These are phyloP conservation scores for Ochotona curzoniae DNA, from an alignment of 2,113 vertebrate species.

Conservation along the genomic window DNA sequence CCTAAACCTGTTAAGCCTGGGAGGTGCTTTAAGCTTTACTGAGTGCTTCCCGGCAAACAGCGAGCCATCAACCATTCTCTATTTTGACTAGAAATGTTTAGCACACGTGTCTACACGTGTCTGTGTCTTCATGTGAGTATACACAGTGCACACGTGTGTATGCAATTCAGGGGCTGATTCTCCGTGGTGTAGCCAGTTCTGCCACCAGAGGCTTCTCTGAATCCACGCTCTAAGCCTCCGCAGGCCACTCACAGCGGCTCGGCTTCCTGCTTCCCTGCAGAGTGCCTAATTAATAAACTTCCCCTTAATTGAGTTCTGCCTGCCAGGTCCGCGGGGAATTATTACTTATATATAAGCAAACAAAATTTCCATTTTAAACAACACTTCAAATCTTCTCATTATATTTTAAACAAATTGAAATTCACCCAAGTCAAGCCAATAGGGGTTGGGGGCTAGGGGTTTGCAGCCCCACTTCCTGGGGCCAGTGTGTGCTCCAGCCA, in stretches of 20 bases:
- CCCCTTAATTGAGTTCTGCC: conserved; percentile 83
- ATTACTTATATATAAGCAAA: conserved; percentile 82
- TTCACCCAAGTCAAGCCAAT: conserved; percentile 56
- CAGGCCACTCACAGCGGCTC: conserved; percentile 51
- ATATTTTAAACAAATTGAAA: conserved; percentile 64
- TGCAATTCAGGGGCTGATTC: neutral
- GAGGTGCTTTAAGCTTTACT: neutral
- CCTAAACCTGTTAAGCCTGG: neutral
- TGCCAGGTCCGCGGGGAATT: conserved; percentile 78
- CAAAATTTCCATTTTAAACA: conserved; percentile 78
- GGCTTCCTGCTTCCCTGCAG: conserved; percentile 62
- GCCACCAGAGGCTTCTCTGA: conserved; percentile 46
- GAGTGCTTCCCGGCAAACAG: neutral
- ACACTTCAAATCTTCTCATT: conserved; percentile 65
- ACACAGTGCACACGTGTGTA: neutral
- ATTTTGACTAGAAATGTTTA: conserved; percentile 37
- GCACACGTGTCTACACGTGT: neutral
- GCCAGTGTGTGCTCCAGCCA: neutral
- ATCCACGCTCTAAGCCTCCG: conserved; percentile 48
- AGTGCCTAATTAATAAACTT: conserved; percentile 85
- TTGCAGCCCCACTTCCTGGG: neutral
- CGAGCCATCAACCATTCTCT: neutral
- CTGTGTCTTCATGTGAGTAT: rapidly evolving
- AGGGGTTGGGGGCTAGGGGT: neutral
- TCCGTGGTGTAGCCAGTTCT: neutral